These are phyloP conservation scores for Oreotrochilus melanogaster DNA, from an alignment of 2,113 vertebrate genomes.

Conservation along the genomic window DNA sequence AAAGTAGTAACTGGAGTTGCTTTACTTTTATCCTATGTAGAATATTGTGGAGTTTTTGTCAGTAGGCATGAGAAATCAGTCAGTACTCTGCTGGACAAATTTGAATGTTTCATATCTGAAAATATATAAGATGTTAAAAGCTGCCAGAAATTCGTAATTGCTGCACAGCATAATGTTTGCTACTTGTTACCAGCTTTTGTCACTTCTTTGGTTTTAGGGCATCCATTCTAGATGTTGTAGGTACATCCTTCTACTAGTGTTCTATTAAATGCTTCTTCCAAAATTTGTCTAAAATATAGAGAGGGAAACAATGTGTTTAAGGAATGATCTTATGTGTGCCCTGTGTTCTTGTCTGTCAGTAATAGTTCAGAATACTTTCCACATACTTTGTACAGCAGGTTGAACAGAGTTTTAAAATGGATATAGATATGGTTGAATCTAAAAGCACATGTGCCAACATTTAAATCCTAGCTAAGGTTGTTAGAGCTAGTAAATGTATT, in stretches of 20 bases:
- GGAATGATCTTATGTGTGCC: rapidly evolving
- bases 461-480: background rate
- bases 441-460: background rate
- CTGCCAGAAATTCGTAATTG: rapidly evolving
- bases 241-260: background rate
- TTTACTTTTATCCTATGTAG: background rate
- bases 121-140: background rate
- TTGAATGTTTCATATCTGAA: background rate
- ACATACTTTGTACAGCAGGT: background rate
- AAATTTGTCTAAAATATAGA: background rate
- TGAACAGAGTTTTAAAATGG: background rate
- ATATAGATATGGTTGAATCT: background rate
- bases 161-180: background rate
- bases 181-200: background rate
- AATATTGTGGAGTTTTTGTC: background rate
- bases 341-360: rapidly evolving
- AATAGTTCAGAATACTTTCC: background rate
- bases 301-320: background rate
- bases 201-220: background rate
- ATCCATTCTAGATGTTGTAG: background rate
- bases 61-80: background rate
- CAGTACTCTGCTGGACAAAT: background rate
- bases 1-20: background rate
- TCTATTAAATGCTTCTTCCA: background rate
- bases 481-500: background rate